These are phyloP conservation scores for Ectobius pallidus DNA, from an alignment of 2,888 invertebrate genomes.

Conservation along the genomic window DNA sequence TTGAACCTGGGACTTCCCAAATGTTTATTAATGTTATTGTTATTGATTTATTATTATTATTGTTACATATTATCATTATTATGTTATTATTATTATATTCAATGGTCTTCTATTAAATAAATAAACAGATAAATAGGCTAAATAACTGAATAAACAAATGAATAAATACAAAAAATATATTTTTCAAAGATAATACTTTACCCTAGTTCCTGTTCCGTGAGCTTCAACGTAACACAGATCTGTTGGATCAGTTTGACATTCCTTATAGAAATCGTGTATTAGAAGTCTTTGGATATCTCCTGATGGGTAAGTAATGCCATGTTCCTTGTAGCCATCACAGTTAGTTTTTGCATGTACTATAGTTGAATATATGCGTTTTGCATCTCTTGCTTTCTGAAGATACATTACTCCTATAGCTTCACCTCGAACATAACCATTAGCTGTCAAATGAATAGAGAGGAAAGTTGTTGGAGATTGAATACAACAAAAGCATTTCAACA, in stretches of 20 bases:
- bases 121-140: too few relatives aligned
- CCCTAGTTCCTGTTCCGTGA: constrained; percentile 68
- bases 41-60: too few relatives aligned
- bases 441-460: constrained; percentile 52
- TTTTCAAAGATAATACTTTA: background rate
- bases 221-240: constrained; percentile 69
- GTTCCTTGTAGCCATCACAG: constrained; percentile 67
- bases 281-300: constrained; percentile 57
- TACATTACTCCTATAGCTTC: constrained; percentile 75
- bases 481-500: too few relatives aligned
- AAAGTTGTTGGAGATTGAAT: too few relatives aligned
- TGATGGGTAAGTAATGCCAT: constrained; percentile 72
- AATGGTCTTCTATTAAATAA: too few relatives aligned
- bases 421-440: constrained; percentile 83
- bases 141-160: too few relatives aligned
- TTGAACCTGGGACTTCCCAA: too few relatives aligned
- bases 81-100: too few relatives aligned
- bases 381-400: constrained; percentile 68
- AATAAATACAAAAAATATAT: too few relatives aligned
- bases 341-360: constrained; percentile 64
- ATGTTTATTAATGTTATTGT: too few relatives aligned
- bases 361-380: constrained; percentile 60
- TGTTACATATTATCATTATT: too few relatives aligned
- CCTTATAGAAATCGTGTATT: constrained; percentile 63
- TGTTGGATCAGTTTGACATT: constrained; percentile 63